Base-by-base conservation (phyloP, 2,113 vertebrate species). In the Cyprinodon brontotheroides region DNA sequence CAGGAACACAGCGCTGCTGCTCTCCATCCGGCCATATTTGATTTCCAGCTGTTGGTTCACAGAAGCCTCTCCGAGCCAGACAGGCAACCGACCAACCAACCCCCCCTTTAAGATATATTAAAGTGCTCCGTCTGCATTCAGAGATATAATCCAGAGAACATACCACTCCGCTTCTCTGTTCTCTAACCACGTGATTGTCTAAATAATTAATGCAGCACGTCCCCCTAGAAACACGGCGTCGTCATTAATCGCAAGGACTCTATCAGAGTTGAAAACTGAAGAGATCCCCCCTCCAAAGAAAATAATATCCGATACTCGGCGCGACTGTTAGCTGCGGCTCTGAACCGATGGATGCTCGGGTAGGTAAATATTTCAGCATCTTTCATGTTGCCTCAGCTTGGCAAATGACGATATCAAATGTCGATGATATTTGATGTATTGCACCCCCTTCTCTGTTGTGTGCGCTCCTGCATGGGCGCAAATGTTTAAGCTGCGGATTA, bases 181-280 rank as follows among this genome's bases (percentile, higher is more conserved):
- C 92, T 94, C 91, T 20, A 96, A 97, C 96, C 98, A 99, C 98
- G 98, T 99, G 98, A 99, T 97, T 96, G 95, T 96, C 95, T 96
- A 97, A 98, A 99, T 99, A 99, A 99, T 99, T 99, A 99, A 99
- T 99, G 97, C 98, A 98, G 97, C 96, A 96, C 96, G 96, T 98
- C 97, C 97, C 97, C 97, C 97, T 97, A 98, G 97, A 99, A 99
- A 98, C 97, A 96, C 96, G 96, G 97, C 98, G 95, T 96, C 98
- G 97, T 99, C 98, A 99, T 99, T 99, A 99, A 99, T 99, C 98
- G 98, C 96, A 94, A 99, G 98, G 97, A 98, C 97, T 99, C 97
- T 99, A 98, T 99, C 97, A 97, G 97, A 97, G 97, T 99, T 96
- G 98, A 97, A 97, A 99, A 98, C 96, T 98, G 97, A 98, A 99